Base-by-base conservation (phyloP, 2,888 invertebrate species). In the Metallyticus violacea region DNA sequence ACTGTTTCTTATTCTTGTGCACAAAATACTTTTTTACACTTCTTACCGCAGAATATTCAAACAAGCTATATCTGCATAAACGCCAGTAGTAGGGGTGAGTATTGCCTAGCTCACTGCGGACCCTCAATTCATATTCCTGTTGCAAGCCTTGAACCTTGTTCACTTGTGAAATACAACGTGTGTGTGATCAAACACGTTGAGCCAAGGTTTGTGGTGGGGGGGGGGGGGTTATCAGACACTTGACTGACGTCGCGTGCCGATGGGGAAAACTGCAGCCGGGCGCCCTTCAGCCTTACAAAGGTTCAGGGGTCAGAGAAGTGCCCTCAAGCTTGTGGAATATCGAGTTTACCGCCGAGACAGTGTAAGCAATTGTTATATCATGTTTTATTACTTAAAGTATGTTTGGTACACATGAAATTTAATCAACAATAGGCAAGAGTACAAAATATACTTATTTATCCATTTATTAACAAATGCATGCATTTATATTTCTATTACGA, bases 181-280 rank as follows among this genome's bases (percentile, higher is more conserved):
- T n/a, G n/a, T 62, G 40, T 62, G 40, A 62, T 62, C 40, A 62
- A 62, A 62, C 40, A 62, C 40, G 40, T 22, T 62, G 40, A 22
- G n/a, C n/a, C n/a, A n/a, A n/a, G 22, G 40, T 15, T 62, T 62
- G 40, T 62, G 40, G 40, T 62, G 40, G 40, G 40, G 29, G 79
- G 2, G 79, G 27, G 26, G 7, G n/a, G 26, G 30, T 81, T 81
- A 81, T 81, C 81, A 82, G 82, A 76, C 82, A 76, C 26, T 82
- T 82, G 82, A 82, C 26, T 82, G 82, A 82, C 82, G 76, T 82
- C 27, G 82, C 82, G 82, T 82, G 82, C 82, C 40, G 40, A 62
- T 62, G 40, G 40, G 40, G 40, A n/a, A 62, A 62, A 62, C 40
- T 62, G 40, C 40, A 15, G 40, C 40, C 40, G 15, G 15, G 40